Conservation (phyloP, 2,113 vertebrate species). For the Haemorhous mexicanus region DNA sequence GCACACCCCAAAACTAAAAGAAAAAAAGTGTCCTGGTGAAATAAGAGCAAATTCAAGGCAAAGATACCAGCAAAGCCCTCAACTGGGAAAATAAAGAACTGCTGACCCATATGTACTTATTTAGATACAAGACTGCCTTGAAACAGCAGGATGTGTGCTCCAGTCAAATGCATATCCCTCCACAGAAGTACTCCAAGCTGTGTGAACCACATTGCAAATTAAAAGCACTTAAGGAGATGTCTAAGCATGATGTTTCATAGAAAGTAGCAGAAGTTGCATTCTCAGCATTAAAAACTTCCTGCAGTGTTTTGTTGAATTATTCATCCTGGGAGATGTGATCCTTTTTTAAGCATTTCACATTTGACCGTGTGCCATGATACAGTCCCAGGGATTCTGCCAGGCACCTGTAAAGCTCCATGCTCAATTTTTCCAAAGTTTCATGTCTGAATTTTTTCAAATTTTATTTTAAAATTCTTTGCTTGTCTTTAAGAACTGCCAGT, state of each 20-base stretch:
- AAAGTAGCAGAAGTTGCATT: background rate
- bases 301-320: background rate
- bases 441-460: background rate
- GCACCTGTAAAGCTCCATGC: background rate
- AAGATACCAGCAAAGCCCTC: background rate
- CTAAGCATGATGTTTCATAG: background rate
- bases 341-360: background rate
- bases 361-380: background rate
- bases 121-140: background rate
- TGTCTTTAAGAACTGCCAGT: background rate
- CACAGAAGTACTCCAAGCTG: background rate
- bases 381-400: background rate
- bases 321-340: background rate
- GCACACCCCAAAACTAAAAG: background rate
- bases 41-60: background rate
- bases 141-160: background rate
- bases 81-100: background rate
- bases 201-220: background rate
- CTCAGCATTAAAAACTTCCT: background rate
- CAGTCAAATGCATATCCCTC: background rate
- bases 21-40: background rate
- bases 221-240: background rate
- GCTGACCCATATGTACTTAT: background rate
- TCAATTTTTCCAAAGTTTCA: background rate
- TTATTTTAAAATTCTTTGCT: background rate